Conservation (phyloP, 2,113 vertebrate genomes). For the Empidonax alnorum region DNA sequence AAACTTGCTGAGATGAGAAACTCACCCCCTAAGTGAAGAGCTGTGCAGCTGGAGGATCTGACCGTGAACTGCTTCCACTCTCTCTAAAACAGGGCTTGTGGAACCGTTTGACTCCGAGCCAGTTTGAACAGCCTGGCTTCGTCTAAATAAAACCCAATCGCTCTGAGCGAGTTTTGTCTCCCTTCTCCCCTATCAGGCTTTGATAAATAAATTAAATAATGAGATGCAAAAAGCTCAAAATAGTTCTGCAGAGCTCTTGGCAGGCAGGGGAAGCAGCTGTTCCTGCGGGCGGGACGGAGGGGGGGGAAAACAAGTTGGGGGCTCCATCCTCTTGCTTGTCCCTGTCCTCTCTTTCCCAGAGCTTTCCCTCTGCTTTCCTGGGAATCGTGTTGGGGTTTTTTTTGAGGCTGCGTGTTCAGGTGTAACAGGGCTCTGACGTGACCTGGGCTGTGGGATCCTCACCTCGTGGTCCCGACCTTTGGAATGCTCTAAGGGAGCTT, state of each 20-base stretch:
- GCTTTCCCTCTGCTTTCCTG: background rate
- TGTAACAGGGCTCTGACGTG: background rate
- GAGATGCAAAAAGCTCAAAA: background rate
- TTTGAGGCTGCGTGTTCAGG: background rate
- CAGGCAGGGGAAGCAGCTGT: background rate
- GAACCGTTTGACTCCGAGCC: background rate
- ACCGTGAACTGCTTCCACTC: background rate
- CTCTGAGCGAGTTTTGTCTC: background rate
- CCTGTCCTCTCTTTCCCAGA: background rate
- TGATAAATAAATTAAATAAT: slow-evolving; percentile 28
- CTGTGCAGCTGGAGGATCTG: background rate
- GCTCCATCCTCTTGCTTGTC: background rate
- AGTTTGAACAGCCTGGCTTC: background rate
- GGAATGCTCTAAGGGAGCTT: accelerated
- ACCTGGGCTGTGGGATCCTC: background rate
- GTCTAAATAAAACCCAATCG: slow-evolving; percentile 1
- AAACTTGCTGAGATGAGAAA: background rate
- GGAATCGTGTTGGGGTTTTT: background rate
- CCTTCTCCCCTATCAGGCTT: background rate
- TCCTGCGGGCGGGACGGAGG: background rate
- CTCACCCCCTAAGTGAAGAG: background rate
- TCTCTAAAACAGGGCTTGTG: background rate
- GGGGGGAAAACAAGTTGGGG: background rate
- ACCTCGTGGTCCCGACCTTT: background rate
- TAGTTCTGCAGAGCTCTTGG: background rate